Percentiles rank a stretch among this genome's conserved stretches.
These are phyloP conservation scores for Heliconius eleuchia DNA, from an alignment of 1,140 invertebrate genomes.

Conservation along the genomic window DNA sequence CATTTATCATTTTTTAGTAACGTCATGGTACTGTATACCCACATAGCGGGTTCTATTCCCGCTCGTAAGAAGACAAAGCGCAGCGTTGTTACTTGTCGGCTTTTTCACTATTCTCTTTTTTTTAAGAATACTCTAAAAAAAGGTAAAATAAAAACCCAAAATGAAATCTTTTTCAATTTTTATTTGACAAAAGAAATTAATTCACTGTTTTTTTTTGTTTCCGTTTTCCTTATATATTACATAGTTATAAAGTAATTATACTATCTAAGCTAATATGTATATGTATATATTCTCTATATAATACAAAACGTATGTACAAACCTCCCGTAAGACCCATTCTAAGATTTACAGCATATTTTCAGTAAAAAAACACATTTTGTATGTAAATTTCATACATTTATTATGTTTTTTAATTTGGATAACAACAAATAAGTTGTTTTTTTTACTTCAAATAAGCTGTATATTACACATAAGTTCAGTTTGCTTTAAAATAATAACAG, in stretches of 20 bases:
- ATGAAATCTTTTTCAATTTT: slow-evolving; percentile 69
- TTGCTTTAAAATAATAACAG: slow-evolving; percentile 54
- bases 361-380: slow-evolving; percentile 4
- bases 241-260: slow-evolving; percentile 75
- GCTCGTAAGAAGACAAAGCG: no score
- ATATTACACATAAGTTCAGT: slow-evolving; percentile 46
- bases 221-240: slow-evolving; percentile 76
- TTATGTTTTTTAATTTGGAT: neutral
- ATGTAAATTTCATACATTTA: neutral
- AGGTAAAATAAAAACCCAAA: slow-evolving; percentile 58
- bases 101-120: no score
- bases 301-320: slow-evolving; percentile 78
- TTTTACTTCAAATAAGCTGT: slow-evolving; percentile 46
- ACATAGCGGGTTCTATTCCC: no score
- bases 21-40: no score
- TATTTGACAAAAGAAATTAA: slow-evolving; percentile 80
- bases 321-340: slow-evolving; percentile 71
- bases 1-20: no score
- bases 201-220: slow-evolving; percentile 72
- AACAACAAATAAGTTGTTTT: neutral
- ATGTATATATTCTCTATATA: slow-evolving; percentile 76
- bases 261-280: slow-evolving; percentile 75
- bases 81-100: no score
- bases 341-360: slow-evolving; percentile 47
- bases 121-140: neutral